phyloP scores from a whole-genome alignment of 2,113 vertebrate species.

The Lates calcarifer region DNA sequence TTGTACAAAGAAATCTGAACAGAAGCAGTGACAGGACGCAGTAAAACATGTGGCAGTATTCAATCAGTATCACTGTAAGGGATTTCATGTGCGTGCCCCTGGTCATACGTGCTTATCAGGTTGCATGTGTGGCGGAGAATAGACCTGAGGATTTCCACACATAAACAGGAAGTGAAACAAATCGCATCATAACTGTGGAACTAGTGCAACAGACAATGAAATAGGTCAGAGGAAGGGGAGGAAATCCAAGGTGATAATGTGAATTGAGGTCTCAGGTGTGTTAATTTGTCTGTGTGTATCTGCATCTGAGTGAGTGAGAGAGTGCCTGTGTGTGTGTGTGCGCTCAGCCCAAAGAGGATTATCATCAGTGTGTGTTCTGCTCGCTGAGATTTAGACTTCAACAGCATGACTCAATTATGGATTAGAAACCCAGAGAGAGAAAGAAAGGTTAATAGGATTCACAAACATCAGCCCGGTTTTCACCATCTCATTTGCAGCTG shows the following conservation, averaged over 20 bases:
- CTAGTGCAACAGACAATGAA: constrained; percentile 20
- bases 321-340: constrained; percentile 19
- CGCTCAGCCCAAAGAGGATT: constrained; percentile 78
- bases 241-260: constrained; percentile 36
- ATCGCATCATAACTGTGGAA: neutral
- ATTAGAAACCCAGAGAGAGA: constrained; percentile 72
- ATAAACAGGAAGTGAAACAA: constrained; percentile 23
- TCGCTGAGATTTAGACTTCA: constrained; percentile 75
- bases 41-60: neutral
- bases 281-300: constrained; percentile 32
- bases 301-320: constrained; percentile 24
- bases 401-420: constrained; percentile 82
- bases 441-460: constrained; percentile 74
- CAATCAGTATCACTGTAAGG: constrained; percentile 1
- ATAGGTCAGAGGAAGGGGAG: constrained; percentile 43
- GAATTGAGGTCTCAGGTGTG: constrained; percentile 52
- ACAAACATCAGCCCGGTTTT: constrained; percentile 49
- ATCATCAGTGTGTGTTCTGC: constrained; percentile 69
- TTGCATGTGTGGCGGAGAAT: constrained; percentile 14
- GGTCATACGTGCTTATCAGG: constrained; percentile 1
- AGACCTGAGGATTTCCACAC: constrained; percentile 6
- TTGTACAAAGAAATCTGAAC: neutral
- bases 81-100: neutral
- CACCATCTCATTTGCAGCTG: constrained; percentile 43
- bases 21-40: neutral